Evolutionary conservation across 92 coral and sea anemone species (phyloP).

Genomic region (Siderastrea siderea): DNA sequence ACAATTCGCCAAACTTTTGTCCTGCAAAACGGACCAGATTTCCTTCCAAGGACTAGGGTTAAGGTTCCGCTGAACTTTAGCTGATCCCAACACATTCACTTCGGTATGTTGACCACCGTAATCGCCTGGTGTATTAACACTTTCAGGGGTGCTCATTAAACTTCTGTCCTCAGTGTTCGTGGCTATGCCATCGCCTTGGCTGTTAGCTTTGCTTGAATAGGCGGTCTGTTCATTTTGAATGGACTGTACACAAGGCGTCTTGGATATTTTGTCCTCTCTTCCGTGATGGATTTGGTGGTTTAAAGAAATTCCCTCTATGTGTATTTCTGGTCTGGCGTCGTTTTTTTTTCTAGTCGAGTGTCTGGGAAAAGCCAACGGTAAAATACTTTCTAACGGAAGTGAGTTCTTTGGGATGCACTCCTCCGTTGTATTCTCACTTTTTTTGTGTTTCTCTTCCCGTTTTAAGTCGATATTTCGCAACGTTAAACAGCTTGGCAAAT

Average conservation of each 20-base stretch:
- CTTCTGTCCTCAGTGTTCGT: background rate
- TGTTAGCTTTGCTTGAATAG: background rate
- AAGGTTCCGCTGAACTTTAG: conserved; percentile 7
- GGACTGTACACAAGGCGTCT: background rate
- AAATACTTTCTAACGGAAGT: background rate
- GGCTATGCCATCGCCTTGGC: background rate
- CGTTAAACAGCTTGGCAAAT: conserved; percentile 13
- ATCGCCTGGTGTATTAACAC: background rate
- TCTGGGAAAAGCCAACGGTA: background rate
- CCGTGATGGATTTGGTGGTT: background rate
- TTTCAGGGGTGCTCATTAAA: background rate
- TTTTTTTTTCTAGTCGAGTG: background rate
- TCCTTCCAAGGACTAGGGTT: conserved; percentile 44
- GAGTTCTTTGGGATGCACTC: background rate
- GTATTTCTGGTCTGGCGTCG: conserved; percentile 8
- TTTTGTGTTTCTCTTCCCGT: background rate
- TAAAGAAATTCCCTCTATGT: conserved; percentile 26
- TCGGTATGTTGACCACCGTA: conserved; percentile 4
- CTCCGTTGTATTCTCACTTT: background rate
- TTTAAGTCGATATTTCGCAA: conserved; percentile 17
- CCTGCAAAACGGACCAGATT: conserved; percentile 22
- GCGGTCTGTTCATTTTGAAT: background rate
- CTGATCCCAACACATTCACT: background rate
- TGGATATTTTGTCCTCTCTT: background rate
- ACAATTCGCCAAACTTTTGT: conserved; percentile 22